phyloP scores from a whole-genome alignment of 1,140 invertebrate genomes.

The Drosophila elegans region DNA sequence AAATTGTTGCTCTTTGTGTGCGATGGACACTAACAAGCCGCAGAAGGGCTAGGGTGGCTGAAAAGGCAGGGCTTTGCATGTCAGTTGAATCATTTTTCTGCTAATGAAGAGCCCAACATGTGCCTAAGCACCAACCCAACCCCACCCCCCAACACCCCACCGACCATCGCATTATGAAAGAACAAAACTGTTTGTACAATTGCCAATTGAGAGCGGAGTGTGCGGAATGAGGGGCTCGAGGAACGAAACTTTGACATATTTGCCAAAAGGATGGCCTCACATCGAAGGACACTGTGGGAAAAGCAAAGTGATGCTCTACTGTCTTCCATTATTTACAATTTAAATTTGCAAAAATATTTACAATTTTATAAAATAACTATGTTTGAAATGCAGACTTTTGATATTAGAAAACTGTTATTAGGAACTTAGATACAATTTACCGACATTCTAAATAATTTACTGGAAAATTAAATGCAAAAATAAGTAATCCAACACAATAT shows the following conservation, averaged over 20 bases:
- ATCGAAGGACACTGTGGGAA: conserved; percentile 8
- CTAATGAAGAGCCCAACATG: conserved; percentile 70
- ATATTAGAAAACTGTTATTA: no score
- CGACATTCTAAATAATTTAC: no score
- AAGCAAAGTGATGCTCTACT: no score
- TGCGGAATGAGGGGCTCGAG: neutral
- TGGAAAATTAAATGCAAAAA: no score
- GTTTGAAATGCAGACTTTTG: no score
- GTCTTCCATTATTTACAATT: no score
- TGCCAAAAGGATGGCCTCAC: conserved; percentile 47
- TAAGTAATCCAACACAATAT: no score
- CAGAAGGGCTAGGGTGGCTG: neutral
- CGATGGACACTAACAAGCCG: conserved; percentile 53
- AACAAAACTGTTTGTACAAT: conserved; percentile 56
- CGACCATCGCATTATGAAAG: conserved; percentile 24
- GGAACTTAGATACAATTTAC: no score
- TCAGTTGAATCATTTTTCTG: conserved; percentile 44
- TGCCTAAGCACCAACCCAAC: neutral
- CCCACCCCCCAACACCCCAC: neutral
- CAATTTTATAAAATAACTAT: no score
- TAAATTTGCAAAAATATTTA: no score
- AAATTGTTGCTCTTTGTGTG: conserved; percentile 63
- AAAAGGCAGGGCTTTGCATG: conserved; percentile 27
- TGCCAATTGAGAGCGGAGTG: conserved; percentile 42
- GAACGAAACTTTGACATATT: conserved; percentile 57